Base-by-base conservation (phyloP, 2,797 vertebrate species). In the Catharus ustulatus region DNA sequence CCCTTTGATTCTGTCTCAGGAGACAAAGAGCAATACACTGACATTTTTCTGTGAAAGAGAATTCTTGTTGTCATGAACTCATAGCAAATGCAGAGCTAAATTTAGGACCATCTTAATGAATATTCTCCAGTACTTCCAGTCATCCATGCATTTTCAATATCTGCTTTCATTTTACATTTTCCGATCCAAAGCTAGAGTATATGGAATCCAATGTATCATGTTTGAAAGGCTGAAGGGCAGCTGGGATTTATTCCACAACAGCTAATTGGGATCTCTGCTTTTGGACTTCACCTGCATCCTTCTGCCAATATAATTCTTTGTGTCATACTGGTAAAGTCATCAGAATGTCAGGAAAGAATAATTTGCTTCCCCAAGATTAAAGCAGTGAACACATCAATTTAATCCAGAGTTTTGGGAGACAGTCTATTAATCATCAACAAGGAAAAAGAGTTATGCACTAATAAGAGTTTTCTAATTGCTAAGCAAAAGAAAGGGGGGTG, bases 191-290 rank as follows among this genome's bases (percentile, higher is more conserved):
- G 46, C 30, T 78, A 67, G 19, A 67, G 18, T 30, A 4, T 48
- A 80, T 36, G 66, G 58, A 96, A 93, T 75, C 51, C 84, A 87
- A 38, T 93, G 68, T 71, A 95, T 92, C 76, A 74, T 76, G 79
- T 83, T 83, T 91, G 80, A 94, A 84, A 66, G 27, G 59, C 20
- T 89, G 79, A 95, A 87, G 48, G 71, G 85, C 72, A 91, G 66
- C 20, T 92, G 68, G 63, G 84, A 93, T 92, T 95, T 94, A 95
- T 83, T 84, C 46, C 87, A 61, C 52, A 76, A 64, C 42, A 91
- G 67, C 67, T 96, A 95, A 96, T 79, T 95, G 66, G 55, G 71
- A 92, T 94, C 63, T 80, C 78, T 90, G 46, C 46, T 89, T 94
- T 91, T 84, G 80, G 76, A 90, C 48, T 85, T 86, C 57, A 90